phyloP scores from a whole-genome alignment of 2,797 vertebrate species.

The Cyclura pinguis region DNA sequence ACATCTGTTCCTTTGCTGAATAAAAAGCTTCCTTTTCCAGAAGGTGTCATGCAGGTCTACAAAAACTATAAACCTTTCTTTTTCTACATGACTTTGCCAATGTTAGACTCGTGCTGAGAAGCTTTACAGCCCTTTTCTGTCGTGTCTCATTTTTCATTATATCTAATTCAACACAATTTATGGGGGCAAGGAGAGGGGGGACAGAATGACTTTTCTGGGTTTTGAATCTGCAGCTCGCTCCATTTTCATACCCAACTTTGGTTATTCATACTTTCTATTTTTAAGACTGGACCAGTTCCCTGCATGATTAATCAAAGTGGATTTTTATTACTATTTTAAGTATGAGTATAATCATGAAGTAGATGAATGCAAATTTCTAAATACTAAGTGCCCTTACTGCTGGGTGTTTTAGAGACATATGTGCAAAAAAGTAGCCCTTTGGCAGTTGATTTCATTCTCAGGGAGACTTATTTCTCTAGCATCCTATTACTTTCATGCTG shows the following conservation, averaged over 20 bases:
- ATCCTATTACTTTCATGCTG: neutral
- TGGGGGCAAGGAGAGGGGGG: neutral
- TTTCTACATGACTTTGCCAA: conserved; percentile 56
- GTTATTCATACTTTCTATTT: conserved; percentile 47
- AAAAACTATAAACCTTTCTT: conserved; percentile 67
- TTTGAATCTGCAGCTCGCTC: conserved; percentile 47
- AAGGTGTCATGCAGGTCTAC: conserved; percentile 68
- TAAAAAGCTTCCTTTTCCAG: conserved; percentile 72
- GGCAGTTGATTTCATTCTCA: neutral
- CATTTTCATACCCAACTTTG: conserved; percentile 35
- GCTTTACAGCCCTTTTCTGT: conserved; percentile 55
- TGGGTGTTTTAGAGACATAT: neutral
- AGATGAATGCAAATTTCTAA: conserved; percentile 36
- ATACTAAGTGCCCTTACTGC: neutral
- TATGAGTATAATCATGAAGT: neutral
- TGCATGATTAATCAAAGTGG: conserved; percentile 46
- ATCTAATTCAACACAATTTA: conserved; percentile 39
- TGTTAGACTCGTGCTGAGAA: conserved; percentile 50
- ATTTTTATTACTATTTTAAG: conserved; percentile 43
- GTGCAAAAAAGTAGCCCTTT: neutral
- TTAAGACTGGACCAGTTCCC: conserved; percentile 41
- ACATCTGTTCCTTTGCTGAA: conserved; percentile 79
- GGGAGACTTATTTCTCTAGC: neutral
- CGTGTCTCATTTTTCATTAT: conserved; percentile 57
- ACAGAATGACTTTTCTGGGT: conserved; percentile 8